Evolutionary conservation across 2,888 invertebrate species (phyloP), one percentile per base, ranked within the genome.

Genomic region (Hemithea aestivaria): DNA sequence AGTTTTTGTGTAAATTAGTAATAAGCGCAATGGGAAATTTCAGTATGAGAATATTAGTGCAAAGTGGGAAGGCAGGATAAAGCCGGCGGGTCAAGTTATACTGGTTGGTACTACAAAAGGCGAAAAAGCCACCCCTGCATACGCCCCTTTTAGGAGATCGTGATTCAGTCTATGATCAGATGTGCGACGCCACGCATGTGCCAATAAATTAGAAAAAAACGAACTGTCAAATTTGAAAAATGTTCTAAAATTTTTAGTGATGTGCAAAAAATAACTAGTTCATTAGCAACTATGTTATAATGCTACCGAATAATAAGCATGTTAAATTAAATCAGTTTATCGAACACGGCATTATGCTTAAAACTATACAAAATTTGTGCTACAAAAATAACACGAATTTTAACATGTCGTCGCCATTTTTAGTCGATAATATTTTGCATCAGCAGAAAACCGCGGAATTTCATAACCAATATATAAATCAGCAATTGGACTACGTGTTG

Each of bases 361-460:
- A 84, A 47, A 87, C 87, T 11, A 80, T 87, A 35, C 87, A 87
- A 43, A 84, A 72, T 43, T 48, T 87, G 46, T 85, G 80, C 36
- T 78, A 82, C 44, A 83, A 76, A 40, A 87, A 82, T 50, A 67
- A 66, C 1, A 71, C 66, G 27, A 63, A 87, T 4, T 81, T 76
- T 40, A 88, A 88, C 51, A 89, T 89, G 82, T 84, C 90, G 16
- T 90, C 91, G 0, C 89, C 90, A 0, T 91, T 91, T 56, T 58
- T 90, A 34, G 90, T 91, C 46, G 90, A 91, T 64, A 90, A 90
- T 51, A 88, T 91, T 10, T 65, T 91, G 35, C 90, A 90, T 45
- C 90, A 89, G 52, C 89, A 90, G 53, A 87, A 88, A 49, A 80
- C 69, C 1, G 53, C 44, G 0, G 84, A 74, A 48, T 82, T 73